phyloP scores from a whole-genome alignment of 2,113 vertebrate genomes.

The Monarcha castaneiventris region DNA sequence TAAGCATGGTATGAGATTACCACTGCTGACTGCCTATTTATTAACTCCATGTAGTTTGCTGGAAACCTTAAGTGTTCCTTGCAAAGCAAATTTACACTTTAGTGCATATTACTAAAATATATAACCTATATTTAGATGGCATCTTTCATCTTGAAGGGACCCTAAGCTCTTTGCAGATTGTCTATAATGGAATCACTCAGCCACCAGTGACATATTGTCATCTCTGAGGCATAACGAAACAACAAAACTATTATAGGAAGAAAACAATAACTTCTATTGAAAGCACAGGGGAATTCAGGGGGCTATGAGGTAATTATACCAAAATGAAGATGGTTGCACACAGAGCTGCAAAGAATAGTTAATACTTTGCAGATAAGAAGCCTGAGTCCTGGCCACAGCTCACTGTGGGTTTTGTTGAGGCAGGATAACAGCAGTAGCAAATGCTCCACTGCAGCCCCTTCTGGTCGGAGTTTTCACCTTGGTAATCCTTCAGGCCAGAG shows the following conservation, averaged over 20 bases:
- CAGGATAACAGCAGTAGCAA: background rate
- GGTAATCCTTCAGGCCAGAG: background rate
- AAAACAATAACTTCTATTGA: conserved; percentile 8
- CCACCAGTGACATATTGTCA: background rate
- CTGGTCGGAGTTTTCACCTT: background rate
- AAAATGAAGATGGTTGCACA: background rate
- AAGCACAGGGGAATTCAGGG: background rate
- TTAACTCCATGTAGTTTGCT: conserved; percentile 28
- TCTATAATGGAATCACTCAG: conserved; percentile 21
- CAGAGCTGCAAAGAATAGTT: background rate
- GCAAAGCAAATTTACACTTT: conserved; percentile 37
- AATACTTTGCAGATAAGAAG: background rate
- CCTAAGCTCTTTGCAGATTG: conserved; percentile 16
- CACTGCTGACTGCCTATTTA: conserved; percentile 29
- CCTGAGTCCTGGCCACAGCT: background rate
- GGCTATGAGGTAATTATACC: background rate
- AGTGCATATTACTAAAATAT: conserved; percentile 46
- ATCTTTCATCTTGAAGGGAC: conserved; percentile 22
- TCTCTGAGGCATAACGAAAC: conserved; percentile 32
- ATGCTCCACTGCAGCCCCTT: background rate
- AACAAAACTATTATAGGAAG: background rate
- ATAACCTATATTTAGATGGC: background rate
- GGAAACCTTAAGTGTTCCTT: conserved; percentile 27
- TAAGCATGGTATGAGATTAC: conserved; percentile 27
- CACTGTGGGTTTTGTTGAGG: background rate